phyloP scores from a whole-genome alignment of 1,140 invertebrate species.

The Apis florea region DNA sequence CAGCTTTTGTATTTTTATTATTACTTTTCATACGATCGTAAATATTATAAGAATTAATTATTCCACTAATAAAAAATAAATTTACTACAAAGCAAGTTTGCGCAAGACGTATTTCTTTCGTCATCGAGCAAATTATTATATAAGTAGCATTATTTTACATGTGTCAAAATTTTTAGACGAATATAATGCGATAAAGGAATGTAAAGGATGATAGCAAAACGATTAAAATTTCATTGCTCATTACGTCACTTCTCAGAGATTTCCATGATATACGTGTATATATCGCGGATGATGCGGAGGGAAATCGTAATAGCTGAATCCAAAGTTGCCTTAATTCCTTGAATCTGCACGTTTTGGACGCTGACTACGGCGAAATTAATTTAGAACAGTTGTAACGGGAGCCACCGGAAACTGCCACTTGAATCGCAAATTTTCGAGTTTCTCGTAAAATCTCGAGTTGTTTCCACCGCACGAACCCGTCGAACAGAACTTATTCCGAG shows the following conservation, averaged over 20 bases:
- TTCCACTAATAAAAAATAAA: too few relatives aligned
- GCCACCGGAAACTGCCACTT: slow-evolving; percentile 14
- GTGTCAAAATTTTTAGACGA: too few relatives aligned
- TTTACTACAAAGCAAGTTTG: too few relatives aligned
- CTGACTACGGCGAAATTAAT: slow-evolving; percentile 25
- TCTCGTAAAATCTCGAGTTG: slow-evolving; percentile 20
- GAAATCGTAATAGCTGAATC: not conserved
- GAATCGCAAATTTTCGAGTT: slow-evolving; percentile 36
- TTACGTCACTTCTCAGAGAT: not conserved
- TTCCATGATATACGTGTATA: too few relatives aligned
- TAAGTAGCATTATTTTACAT: too few relatives aligned
- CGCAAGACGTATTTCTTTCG: too few relatives aligned
- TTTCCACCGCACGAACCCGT: not conserved
- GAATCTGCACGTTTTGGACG: slow-evolving; percentile 1
- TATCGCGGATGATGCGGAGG: not conserved
- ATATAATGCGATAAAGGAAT: too few relatives aligned
- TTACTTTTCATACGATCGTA: too few relatives aligned
- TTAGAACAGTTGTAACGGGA: slow-evolving; percentile 17
- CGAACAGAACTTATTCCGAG: slow-evolving; percentile 28
- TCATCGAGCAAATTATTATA: too few relatives aligned
- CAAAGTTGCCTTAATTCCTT: slow-evolving; percentile 21
- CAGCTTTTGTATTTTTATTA: too few relatives aligned
- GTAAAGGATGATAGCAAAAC: too few relatives aligned
- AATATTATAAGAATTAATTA: too few relatives aligned
- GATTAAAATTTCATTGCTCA: not conserved